Evolutionary conservation across 2,888 invertebrate genomes (phyloP).

Genomic region (Ormyrus thymus): DNA sequence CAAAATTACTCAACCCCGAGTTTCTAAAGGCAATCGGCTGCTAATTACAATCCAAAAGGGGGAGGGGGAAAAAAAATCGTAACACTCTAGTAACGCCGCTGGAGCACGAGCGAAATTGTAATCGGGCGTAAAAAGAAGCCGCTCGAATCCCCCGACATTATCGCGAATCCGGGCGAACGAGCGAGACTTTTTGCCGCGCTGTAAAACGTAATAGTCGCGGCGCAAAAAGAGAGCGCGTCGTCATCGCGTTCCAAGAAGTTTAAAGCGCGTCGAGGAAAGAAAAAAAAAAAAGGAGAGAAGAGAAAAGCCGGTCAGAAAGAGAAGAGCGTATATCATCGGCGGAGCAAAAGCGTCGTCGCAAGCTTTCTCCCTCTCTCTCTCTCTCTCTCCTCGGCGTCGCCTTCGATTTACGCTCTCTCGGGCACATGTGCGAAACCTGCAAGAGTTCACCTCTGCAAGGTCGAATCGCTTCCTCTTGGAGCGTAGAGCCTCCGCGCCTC

Average conservation of each 20-base stretch:
- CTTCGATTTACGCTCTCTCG: constrained; percentile 17
- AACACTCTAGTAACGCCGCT: neutral
- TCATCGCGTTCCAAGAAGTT: neutral
- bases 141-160: too few species aligned
- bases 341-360: neutral
- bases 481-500: constrained; percentile 48
- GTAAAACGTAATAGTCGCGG: too few species aligned
- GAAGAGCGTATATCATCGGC: neutral
- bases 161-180: too few species aligned
- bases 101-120: too few species aligned
- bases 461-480: constrained; percentile 62
- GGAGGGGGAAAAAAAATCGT: neutral
- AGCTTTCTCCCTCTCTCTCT: too few species aligned
- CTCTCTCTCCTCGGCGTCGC: neutral
- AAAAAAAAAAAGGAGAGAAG: neutral
- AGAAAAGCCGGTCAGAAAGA: neutral
- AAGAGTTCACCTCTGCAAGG: constrained; percentile 66
- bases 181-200: too few species aligned
- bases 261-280: neutral
- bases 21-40: neutral
- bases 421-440: constrained; percentile 57
- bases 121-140: too few species aligned
- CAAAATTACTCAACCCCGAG: neutral
- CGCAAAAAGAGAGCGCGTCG: neutral
- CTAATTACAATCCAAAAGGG: neutral